Base-by-base conservation (phyloP, 2,797 vertebrate genomes). In the Tinamus major region DNA sequence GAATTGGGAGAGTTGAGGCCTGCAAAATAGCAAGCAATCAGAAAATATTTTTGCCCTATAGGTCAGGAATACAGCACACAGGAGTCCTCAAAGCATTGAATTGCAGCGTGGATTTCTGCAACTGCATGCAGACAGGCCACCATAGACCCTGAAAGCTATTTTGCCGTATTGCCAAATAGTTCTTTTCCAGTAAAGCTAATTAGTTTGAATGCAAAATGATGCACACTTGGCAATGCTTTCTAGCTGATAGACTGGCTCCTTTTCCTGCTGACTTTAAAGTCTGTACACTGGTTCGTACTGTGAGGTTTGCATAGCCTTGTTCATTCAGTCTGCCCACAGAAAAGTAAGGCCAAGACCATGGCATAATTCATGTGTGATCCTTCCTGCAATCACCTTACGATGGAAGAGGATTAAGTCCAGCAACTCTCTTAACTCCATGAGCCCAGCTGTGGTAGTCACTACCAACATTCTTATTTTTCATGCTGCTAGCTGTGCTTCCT, bases 361-460 rank as follows among this genome's bases (percentile, higher is more conserved):
- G 55, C 9, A 35, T 90, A 68, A 90, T 72, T 92, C 87, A 93
- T 26, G 10, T n/a, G 18, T 58, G 33, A 88, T 23, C 19, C 44
- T 53, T 83, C 37, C 56, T 26, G 64, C 2, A 0, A 56, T 56
- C 78, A 62, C 53, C 64, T 74, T 85, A 67, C 77, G 70, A 89
- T 93, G 75, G 27, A 88, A 82, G 20, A 41, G 6, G 27, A 89
- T 67, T 85, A 85, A 76, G n/a, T 49, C 85, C 27, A 87, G 48
- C 35, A 88, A 74, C 17, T 2, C 19, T 39, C 24, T 84, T 84
- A 49, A 90, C 64, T 92, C 71, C 49, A 62, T 55, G 13, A 76
- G 78, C 65, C 46, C 48, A 26, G 35, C 37, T 78, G 55, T 76
- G 46, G 29, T 76, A 44, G 26, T 10, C 24, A 15, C 7, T 78